These are phyloP conservation scores for Odontesthes bonariensis DNA, from an alignment of 2,113 vertebrate genomes.

Conservation along the genomic window DNA sequence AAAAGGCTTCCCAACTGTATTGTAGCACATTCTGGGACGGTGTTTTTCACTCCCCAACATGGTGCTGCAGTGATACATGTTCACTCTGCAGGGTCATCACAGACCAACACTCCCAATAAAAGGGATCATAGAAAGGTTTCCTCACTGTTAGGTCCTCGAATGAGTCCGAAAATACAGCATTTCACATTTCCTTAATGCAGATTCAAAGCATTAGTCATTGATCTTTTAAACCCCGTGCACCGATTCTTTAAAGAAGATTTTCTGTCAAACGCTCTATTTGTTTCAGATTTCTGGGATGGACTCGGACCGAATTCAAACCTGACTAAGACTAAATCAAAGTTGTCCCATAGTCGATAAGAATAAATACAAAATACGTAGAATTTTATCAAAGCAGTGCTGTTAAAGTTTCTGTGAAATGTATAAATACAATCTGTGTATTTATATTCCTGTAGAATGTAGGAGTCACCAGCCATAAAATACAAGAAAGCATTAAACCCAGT, in stretches of 20 bases:
- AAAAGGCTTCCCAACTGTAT: constrained; percentile 33
- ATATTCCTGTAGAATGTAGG: too few relatives aligned
- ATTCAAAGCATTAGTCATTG: too few relatives aligned
- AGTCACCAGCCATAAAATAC: too few relatives aligned
- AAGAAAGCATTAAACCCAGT: too few relatives aligned
- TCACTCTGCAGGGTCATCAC: background rate
- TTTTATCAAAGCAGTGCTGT: too few relatives aligned
- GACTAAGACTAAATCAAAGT: too few relatives aligned
- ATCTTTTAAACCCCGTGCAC: background rate
- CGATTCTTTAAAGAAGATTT: background rate
- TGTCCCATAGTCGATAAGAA: too few relatives aligned
- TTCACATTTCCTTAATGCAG: too few relatives aligned
- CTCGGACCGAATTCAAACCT: background rate
- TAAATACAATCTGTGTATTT: too few relatives aligned
- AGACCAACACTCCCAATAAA: background rate
- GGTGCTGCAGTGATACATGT: background rate
- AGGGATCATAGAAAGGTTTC: background rate
- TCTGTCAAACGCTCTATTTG: background rate
- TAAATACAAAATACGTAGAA: too few relatives aligned
- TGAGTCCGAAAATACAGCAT: background rate
- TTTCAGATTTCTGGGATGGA: background rate
- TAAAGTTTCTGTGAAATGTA: too few relatives aligned
- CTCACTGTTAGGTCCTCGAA: background rate
- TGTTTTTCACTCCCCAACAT: background rate
- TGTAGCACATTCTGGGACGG: background rate